A percentile compares a stretch with the other conserved stretches of the same genome.
Conservation (phyloP, 2,113 vertebrate genomes). For the Alethe diademata region DNA sequence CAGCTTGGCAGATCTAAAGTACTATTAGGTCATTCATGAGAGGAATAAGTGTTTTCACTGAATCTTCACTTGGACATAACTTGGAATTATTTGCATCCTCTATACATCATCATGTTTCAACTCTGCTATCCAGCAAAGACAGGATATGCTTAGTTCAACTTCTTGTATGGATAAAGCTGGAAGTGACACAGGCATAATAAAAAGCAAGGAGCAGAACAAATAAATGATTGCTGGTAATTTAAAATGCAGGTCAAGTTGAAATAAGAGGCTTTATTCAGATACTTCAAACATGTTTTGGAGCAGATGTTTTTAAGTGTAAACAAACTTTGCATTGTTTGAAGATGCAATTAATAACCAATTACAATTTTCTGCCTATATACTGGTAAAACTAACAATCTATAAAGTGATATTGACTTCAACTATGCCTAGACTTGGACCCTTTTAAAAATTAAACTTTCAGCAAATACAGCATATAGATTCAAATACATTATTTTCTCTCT, state of each 20-base stretch:
- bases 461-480: not conserved
- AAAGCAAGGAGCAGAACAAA: not conserved
- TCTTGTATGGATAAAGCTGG: not conserved
- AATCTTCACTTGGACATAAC: not conserved
- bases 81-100: not conserved
- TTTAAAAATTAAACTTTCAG: not conserved
- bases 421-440: not conserved
- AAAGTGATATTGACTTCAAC: not conserved
- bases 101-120: not conserved
- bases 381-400: not conserved
- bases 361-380: not conserved
- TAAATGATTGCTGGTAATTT: not conserved
- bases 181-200: not conserved
- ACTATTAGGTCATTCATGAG: not conserved
- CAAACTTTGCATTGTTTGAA: not conserved
- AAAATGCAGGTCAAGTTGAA: not conserved
- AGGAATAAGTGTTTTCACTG: not conserved
- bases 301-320: not conserved
- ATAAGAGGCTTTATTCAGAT: not conserved
- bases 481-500: not conserved
- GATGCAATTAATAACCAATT: not conserved
- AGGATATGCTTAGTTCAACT: not conserved
- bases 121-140: not conserved
- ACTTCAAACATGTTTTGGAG: not conserved
- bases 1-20: not conserved